Evolutionary conservation across 2,113 vertebrate species (phyloP).

Genomic region (Gracilinanus agilis): DNA sequence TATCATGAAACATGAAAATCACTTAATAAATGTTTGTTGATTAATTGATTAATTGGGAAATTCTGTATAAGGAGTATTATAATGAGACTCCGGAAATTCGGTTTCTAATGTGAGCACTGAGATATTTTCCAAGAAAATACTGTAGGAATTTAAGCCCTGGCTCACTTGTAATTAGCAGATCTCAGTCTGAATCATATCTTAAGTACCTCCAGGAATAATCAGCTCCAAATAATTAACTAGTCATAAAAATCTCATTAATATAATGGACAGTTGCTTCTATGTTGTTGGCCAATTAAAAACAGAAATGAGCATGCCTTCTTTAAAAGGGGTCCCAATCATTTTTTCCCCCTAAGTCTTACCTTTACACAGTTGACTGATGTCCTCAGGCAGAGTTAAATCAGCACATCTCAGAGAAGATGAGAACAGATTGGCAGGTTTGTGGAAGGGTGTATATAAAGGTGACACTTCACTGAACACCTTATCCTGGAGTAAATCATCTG

Average conservation of each 20-base stretch:
- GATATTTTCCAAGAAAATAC: background rate
- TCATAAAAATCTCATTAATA: background rate
- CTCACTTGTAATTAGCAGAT: background rate
- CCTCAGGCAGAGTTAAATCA: constrained; percentile 93
- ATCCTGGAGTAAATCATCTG: constrained; percentile 90
- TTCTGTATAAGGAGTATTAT: background rate
- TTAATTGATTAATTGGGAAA: background rate
- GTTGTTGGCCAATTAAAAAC: background rate
- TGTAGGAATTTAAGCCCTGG: background rate
- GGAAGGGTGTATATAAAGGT: constrained; percentile 86
- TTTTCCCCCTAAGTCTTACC: constrained; percentile 83
- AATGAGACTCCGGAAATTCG: background rate
- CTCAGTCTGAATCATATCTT: constrained; percentile 33
- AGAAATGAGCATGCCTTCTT: constrained; percentile 23
- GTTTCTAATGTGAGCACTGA: background rate
- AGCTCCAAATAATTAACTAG: background rate
- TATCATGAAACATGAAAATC: background rate
- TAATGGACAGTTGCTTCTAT: constrained; percentile 1
- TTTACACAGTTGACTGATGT: constrained; percentile 94
- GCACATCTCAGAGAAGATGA: constrained; percentile 95
- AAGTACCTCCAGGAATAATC: constrained; percentile 37
- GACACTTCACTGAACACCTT: constrained; percentile 90
- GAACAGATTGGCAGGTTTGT: constrained; percentile 91
- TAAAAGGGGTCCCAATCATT: constrained; percentile 9
- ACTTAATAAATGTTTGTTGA: constrained; percentile 4